Conservation (phyloP, 1,140 invertebrate genomes). For the Drosophila pseudoobscura region DNA sequence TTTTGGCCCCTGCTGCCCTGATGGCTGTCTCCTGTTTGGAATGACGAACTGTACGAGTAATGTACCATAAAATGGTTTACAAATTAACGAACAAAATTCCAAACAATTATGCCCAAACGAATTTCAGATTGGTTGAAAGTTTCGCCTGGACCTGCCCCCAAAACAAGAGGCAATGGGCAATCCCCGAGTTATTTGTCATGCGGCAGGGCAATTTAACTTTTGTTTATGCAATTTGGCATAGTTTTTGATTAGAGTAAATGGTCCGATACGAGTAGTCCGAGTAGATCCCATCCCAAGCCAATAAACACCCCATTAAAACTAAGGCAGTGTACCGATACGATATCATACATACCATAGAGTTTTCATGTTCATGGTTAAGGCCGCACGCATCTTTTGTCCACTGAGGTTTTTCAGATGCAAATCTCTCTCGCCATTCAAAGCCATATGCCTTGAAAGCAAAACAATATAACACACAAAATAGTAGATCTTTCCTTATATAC, state of each 20-base stretch:
- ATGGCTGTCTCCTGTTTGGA: conserved; percentile 37
- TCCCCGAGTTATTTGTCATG: not conserved
- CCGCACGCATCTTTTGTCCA: conserved; percentile 30
- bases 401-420: conserved; percentile 47
- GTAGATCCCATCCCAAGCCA: conserved; percentile 4
- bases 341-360: conserved; percentile 18
- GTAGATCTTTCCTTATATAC: conserved; percentile 23
- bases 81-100: conserved; percentile 74
- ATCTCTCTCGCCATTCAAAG: conserved; percentile 16
- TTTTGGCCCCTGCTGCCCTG: not conserved
- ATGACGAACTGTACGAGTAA: conserved; percentile 58
- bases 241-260: conserved; percentile 15
- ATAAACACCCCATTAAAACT: conserved; percentile 38
- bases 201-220: conserved; percentile 47
- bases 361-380: conserved; percentile 60
- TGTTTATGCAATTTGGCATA: conserved; percentile 50
- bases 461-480: conserved; percentile 20
- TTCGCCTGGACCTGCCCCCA: conserved; percentile 55
- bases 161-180: conserved; percentile 33
- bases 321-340: conserved; percentile 4
- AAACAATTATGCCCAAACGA: conserved; percentile 70
- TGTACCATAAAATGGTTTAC: conserved; percentile 65
- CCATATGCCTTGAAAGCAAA: conserved; percentile 28
- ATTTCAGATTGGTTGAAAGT: conserved; percentile 27
- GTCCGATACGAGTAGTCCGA: conserved; percentile 34